A percentile compares a stretch with the other conserved stretches of the same genome.
Evolutionary conservation across 2,888 invertebrate genomes (phyloP).

Genomic region (Lathronympha strigana): DNA sequence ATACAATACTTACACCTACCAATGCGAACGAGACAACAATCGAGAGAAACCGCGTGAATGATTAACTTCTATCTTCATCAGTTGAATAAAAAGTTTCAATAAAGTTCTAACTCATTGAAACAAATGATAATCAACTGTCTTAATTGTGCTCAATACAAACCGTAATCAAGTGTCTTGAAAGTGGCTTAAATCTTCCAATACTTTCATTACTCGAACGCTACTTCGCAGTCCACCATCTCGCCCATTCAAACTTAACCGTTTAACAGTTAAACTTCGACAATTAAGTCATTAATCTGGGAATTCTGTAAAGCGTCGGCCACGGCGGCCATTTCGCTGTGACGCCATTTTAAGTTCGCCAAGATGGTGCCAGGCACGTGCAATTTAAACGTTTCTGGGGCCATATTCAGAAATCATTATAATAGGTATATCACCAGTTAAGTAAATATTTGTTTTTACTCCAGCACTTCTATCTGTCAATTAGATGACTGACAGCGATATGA

Average conservation of each 20-base stretch:
- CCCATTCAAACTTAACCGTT: slow-evolving; percentile 63
- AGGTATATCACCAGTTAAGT: not conserved
- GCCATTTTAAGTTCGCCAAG: slow-evolving; percentile 53
- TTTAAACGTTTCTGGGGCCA: slow-evolving; percentile 1
- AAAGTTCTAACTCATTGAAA: slow-evolving; percentile 28
- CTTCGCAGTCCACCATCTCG: slow-evolving; percentile 59
- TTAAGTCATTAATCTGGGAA: slow-evolving; percentile 74
- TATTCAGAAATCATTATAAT: not conserved
- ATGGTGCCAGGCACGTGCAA: slow-evolving; percentile 64
- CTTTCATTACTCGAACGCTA: slow-evolving; percentile 68
- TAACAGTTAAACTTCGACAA: slow-evolving; percentile 73
- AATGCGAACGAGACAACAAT: not conserved
- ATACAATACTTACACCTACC: not conserved
- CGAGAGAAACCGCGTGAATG: not conserved
- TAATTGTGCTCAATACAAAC: slow-evolving; percentile 15
- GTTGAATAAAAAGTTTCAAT: not conserved
- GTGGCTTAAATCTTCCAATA: slow-evolving; percentile 56
- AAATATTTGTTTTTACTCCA: too few relatives aligned
- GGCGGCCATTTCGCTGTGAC: slow-evolving; percentile 59
- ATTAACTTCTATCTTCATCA: not conserved
- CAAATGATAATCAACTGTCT: slow-evolving; percentile 44
- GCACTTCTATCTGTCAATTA: too few relatives aligned
- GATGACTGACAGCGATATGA: too few relatives aligned
- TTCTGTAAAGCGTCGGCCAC: slow-evolving; percentile 58
- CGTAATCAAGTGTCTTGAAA: slow-evolving; percentile 46